Evolutionary conservation across 1,140 invertebrate species (phyloP), one percentile per base, ranked within the genome.

Genomic region (Andricus grossulariae): DNA sequence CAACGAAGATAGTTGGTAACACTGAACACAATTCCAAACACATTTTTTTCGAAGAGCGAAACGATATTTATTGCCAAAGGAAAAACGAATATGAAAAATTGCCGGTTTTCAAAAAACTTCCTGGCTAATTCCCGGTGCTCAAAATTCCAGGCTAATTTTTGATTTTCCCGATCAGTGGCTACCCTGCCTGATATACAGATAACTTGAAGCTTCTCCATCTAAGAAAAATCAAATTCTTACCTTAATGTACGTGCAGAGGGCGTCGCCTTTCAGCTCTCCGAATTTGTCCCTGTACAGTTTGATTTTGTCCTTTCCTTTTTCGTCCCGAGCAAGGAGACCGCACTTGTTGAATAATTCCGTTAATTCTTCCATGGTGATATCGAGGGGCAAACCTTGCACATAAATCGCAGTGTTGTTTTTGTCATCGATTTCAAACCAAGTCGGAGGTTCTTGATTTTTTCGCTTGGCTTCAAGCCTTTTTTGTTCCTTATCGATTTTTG

Each of bases 321-420:
- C 93, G 91, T 99, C 98, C 82, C 96, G 94, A 92, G 98, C 97
- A 18, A 99, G 94, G 21, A 99, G 92, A n/a, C 99, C 99, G 93
- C 96, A 99, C 92, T 99, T 99, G 82, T 94, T 94, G 95, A 99
- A 99, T 13, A 99, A 89, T 87, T 97, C 96, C 11, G 96, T 93
- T 91, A 98, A 96, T 88, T 97, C 96, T 78, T 98, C 95, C 86
- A 99, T 95, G 0, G 95, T 98, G 52, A 98, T 95, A 84, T 98
- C 96, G 71, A 94, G 81, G 0, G 99, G 98, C 77, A 99, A 92
- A 88, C 98, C 97, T 10, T 95, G 95, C 2, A 99, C 97, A 93
- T 99, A 99, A 1, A 99, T 98, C 91, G 99, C 98, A 1, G 97
- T 98, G 85, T 99, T 99, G 84, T 96, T 95, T n/a, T 95, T 93